Conservation (phyloP, 2,888 invertebrate species). For the Philereme vetulata region DNA sequence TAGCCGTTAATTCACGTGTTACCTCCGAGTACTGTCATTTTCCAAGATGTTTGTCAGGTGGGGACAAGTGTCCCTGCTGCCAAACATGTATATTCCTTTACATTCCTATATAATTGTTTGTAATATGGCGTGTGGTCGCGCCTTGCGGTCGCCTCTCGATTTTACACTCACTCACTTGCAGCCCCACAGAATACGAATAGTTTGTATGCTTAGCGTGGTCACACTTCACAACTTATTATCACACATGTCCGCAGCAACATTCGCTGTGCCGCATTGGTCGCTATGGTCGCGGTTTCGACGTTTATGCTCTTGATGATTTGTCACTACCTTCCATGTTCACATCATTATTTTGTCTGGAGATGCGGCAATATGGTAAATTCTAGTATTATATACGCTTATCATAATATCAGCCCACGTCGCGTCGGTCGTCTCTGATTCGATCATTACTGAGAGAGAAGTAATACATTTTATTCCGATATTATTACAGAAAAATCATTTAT, state of each 20-base stretch:
- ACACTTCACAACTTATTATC: constrained; percentile 13
- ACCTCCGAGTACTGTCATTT: neutral
- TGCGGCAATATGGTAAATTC: too few relatives aligned
- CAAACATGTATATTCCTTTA: constrained; percentile 3
- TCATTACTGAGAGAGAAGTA: too few relatives aligned
- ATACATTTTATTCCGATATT: too few relatives aligned
- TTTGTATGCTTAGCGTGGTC: neutral
- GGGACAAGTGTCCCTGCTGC: too few relatives aligned
- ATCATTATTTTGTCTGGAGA: constrained; percentile 10
- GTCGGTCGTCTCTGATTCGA: too few relatives aligned
- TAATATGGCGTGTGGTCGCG: constrained; percentile 47
- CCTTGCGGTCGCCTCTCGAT: constrained; percentile 40
- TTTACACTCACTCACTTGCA: constrained; percentile 42
- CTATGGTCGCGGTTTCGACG: constrained; percentile 7
- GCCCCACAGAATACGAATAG: constrained; percentile 1
- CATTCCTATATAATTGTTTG: constrained; percentile 59
- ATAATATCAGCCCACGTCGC: too few relatives aligned
- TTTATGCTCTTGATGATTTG: constrained; percentile 4
- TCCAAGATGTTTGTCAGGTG: too few relatives aligned
- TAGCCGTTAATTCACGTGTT: neutral
- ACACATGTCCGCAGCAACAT: constrained; percentile 7
- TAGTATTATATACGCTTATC: too few relatives aligned
- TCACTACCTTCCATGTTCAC: constrained; percentile 2
- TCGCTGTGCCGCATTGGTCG: constrained; percentile 15
- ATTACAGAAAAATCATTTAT: too few relatives aligned